Evolutionary conservation across 2,888 invertebrate genomes (phyloP), one percentile per base, ranked within the genome.

Genomic region (Spatulosminthurus flaviceps): DNA sequence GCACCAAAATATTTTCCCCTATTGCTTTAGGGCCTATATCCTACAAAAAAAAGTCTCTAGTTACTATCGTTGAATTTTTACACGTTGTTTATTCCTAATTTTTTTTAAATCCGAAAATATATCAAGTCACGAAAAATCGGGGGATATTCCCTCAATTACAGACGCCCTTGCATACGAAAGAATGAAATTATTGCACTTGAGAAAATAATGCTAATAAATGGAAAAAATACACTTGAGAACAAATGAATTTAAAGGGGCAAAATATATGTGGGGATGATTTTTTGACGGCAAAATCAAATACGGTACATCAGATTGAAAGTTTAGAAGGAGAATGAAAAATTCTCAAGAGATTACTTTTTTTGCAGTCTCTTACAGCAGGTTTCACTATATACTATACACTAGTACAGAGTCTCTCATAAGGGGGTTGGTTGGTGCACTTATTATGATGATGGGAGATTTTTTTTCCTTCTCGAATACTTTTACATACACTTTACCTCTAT

Each of bases 231-330:
- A 11, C 19, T 51, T 1, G n/a, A 51, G 16, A 19, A 51, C 9
- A 51, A 13, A 1, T 19, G n/a, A 51, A 51, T 11, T 51, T 19
- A 16, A 51, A 51, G n/a, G 34, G 34, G 34, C 5, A 9, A 34
- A 34, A 34, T 34, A 9, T 9, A 34, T 34, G 9, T 9, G 16
- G 51, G 16, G n/a, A n/a, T n/a, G n/a, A n/a, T n/a, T n/a, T n/a
- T n/a, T n/a, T 51, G 16, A 51, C 5, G 51, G 9, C 1, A n/a
- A 67, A 67, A 67, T 24, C 19, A 67, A 28, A 28, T 67, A 26
- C 29, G 67, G 67, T 67, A 67, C 67, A 67, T 13, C 67, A 67
- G 67, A 67, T 67, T 67, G 67, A 67, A 67, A 67, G 67, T 67
- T 67, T 67, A 67, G 67, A 67, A 28, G 28, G 24, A 26, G 67